phyloP scores from a whole-genome alignment of 2,113 vertebrate genomes.

The Chauna torquata region DNA sequence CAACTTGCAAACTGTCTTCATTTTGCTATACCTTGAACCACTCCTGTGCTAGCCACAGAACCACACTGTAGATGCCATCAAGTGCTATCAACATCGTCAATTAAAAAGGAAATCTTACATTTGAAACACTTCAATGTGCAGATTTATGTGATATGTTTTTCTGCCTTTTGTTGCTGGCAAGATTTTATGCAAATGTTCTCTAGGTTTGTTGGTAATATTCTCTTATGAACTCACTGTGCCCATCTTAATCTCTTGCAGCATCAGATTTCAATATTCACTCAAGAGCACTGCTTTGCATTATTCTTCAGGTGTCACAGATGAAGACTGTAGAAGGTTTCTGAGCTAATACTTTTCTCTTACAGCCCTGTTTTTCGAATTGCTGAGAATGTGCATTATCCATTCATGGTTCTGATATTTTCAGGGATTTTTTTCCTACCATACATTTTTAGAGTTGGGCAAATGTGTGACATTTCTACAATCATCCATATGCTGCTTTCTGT shows the following conservation, averaged over 20 bases:
- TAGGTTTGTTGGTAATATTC: neutral
- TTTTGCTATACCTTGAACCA: neutral
- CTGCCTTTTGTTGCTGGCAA: neutral
- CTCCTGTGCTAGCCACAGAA: neutral
- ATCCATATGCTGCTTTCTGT: neutral
- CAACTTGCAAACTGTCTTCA: neutral
- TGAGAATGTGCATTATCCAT: neutral
- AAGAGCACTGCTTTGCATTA: neutral
- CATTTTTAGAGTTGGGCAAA: neutral
- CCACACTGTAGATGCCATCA: neutral
- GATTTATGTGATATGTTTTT: accelerated
- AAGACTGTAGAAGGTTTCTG: neutral
- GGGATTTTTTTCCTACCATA: neutral
- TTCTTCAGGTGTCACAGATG: neutral
- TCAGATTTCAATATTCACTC: neutral
- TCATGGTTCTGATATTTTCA: neutral
- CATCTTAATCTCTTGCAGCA: neutral
- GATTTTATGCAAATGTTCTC: neutral
- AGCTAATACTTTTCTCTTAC: neutral
- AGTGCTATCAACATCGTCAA: neutral
- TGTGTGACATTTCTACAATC: neutral
- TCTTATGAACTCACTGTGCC: neutral
- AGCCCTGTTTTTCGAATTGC: neutral
- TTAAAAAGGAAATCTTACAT: neutral
- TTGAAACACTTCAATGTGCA: neutral